Evolutionary conservation across 2,888 invertebrate genomes (phyloP).

Genomic region (Drosophila planitibia): DNA sequence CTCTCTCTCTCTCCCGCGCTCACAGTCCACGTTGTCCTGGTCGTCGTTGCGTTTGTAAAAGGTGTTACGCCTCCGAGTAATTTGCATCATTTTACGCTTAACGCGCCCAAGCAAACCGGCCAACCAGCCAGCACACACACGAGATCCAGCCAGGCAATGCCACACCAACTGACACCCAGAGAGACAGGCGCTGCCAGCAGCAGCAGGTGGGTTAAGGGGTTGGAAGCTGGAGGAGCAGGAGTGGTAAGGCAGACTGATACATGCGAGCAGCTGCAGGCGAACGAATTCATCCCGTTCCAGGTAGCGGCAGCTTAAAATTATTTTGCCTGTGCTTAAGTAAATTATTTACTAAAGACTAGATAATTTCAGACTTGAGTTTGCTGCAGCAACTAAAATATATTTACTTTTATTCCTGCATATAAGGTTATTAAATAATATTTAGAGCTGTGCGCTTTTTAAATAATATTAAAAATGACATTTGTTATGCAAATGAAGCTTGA

Average conservation of each 20-base stretch:
- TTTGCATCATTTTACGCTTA: slow-evolving; percentile 73
- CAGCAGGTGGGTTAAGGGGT: not conserved
- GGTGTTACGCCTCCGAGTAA: slow-evolving; percentile 65
- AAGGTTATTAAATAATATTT: not conserved
- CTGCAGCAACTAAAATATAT: not conserved
- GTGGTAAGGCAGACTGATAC: slow-evolving; percentile 15
- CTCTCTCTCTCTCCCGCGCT: not conserved
- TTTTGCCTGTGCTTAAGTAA: slow-evolving; percentile 4
- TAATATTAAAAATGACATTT: not conserved
- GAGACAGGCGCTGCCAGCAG: slow-evolving; percentile 42
- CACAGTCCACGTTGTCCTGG: not conserved
- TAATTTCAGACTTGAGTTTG: not conserved
- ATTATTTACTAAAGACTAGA: slow-evolving; percentile 5
- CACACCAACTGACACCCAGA: slow-evolving; percentile 56
- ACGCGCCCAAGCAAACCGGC: slow-evolving; percentile 49
- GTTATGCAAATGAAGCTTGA: not conserved
- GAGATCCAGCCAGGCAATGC: slow-evolving; percentile 27
- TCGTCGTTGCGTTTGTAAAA: slow-evolving; percentile 22
- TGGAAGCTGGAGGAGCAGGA: not conserved
- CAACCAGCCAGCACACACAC: slow-evolving; percentile 25
- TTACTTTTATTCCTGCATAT: not conserved
- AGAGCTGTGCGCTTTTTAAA: not conserved
- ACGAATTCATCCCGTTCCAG: slow-evolving; percentile 6
- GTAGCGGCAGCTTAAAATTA: not conserved
- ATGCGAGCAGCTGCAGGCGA: slow-evolving; percentile 41